Evolutionary conservation across 2,113 vertebrate genomes (phyloP), one percentile per base, ranked within the genome.

Genomic region (Herpailurus yagouaroundi): DNA sequence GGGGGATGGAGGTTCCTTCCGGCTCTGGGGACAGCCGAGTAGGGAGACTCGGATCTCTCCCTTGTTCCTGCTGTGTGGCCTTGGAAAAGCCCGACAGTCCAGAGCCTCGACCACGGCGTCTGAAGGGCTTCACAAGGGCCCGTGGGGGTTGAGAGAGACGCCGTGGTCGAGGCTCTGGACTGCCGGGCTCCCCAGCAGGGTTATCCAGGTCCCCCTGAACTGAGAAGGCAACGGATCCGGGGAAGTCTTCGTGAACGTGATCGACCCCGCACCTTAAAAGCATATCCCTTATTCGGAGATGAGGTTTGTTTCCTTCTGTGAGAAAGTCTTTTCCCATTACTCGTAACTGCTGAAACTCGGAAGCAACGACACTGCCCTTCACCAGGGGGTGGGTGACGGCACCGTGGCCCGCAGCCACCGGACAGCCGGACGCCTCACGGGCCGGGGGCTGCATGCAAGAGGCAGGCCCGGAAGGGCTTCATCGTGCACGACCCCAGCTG

Each of bases 151-250:
- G 36, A 38, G 36, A 38, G 36, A 38, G 77, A 18, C 0, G 0
- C 2, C 1, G 10, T 3, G 36, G 38, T 27, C 2, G 3, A 6
- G 27, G 41, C 4, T 79, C 50, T n/a, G 7, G 8, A 45, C 33
- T 1, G 16, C 21, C 7, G 0, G 36, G n/a, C 18, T 3, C 1
- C 63, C 85, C 38, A 1, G 27, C 60, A 21, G 60, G 10, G 23
- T 25, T 84, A 41, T 48, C 68, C 7, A 4, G 57, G 38, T 7
- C 10, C 63, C 33, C 14, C 74, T 3, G 6, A 3, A 0, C 36
- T 4, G 68, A 50, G 23, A 57, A 12, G 52, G 41, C 38, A n/a
- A 13, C 6, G 0, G 7, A 1, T 0, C 0, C 6, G 27, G 3
- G 33, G 9, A 10, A 0, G 33, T 41, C 60, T 63, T 33, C 2